Percentiles rank a stretch among this genome's conserved stretches.
Conservation (phyloP, 2,113 vertebrate species). For the Tinamus guttatus region DNA sequence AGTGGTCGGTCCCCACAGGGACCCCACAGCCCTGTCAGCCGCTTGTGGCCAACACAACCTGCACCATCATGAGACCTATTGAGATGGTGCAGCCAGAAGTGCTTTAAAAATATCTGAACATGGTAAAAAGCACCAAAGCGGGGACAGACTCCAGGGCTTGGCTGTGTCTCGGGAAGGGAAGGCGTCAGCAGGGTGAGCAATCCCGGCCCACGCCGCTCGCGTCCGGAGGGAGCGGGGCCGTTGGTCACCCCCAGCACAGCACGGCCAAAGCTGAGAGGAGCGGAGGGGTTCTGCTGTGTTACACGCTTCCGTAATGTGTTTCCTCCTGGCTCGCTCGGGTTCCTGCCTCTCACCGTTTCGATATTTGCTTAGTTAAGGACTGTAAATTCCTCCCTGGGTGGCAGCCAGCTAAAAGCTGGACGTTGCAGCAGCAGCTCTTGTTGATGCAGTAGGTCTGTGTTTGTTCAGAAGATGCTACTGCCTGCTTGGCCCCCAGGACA, state of each 20-base stretch:
- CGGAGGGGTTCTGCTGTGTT: neutral
- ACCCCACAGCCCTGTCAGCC: too few relatives aligned
- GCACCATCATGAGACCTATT: neutral
- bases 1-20: neutral
- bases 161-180: neutral
- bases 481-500: rapidly evolving
- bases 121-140: neutral
- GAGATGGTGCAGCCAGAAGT: neutral
- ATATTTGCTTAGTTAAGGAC: neutral
- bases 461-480: neutral
- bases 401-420: slow-evolving; percentile 27
- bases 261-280: neutral
- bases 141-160: neutral
- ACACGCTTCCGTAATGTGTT: slow-evolving; percentile 6
- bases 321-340: neutral
- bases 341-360: slow-evolving; percentile 40
- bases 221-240: neutral
- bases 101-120: neutral
- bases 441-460: neutral
- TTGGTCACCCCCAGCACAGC: neutral
- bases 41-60: too few relatives aligned
- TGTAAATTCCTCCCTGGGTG: slow-evolving; percentile 15
- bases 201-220: neutral
- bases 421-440: neutral
- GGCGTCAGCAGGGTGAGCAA: rapidly evolving